Percentiles rank a stretch among this genome's conserved stretches.
Conservation (phyloP, 1,140 invertebrate species). For the Drosophila malerkotliana region DNA sequence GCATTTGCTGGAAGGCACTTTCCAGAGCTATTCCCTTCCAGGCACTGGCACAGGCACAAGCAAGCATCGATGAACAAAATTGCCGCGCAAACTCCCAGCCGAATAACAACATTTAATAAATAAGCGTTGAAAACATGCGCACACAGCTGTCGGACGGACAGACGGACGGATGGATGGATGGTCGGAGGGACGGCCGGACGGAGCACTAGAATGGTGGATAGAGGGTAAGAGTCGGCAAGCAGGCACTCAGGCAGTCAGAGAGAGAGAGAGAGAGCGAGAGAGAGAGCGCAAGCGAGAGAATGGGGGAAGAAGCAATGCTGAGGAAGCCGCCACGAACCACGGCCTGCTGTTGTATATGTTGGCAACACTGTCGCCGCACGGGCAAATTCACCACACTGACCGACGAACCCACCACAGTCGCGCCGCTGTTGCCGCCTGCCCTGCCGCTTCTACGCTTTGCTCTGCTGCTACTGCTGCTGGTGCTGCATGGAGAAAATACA, state of each 20-base stretch:
- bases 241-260: not conserved
- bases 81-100: constrained; percentile 65
- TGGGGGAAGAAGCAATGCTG: constrained; percentile 17
- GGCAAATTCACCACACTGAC: constrained; percentile 53
- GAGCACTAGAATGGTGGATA: constrained; percentile 5
- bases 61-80: constrained; percentile 17
- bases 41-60: not conserved
- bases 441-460: constrained; percentile 31
- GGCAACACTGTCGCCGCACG: constrained; percentile 60
- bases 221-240: constrained; percentile 11
- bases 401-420: constrained; percentile 21
- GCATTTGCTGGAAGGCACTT: not conserved
- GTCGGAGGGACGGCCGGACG: constrained; percentile 1
- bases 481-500: constrained; percentile 74
- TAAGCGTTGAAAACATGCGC: constrained; percentile 75
- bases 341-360: constrained; percentile 54
- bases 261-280: constrained; percentile 25
- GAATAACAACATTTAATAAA: constrained; percentile 62
- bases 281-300: constrained; percentile 36
- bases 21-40: not conserved
- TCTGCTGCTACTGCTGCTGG: constrained; percentile 1
- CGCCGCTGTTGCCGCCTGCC: constrained; percentile 19
- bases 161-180: not conserved
- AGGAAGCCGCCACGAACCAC: constrained; percentile 46
- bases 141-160: constrained; percentile 65